Base-by-base conservation (phyloP, 1,140 invertebrate genomes). In the Linepithema humile region DNA sequence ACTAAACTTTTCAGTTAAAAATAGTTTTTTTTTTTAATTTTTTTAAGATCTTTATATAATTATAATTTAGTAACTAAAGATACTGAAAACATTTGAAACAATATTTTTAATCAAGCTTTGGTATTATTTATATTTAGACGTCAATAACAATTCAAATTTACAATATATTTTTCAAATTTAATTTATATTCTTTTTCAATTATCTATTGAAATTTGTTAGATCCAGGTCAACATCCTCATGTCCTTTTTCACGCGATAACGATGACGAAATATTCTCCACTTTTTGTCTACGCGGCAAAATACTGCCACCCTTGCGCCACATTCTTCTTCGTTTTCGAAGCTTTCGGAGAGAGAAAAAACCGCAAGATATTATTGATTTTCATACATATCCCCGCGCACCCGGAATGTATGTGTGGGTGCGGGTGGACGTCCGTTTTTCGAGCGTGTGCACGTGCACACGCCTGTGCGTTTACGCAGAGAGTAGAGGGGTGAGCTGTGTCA, bases 281-380 rank as follows among this genome's bases (percentile, higher is more conserved):
- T 69, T 72, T 88, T 88, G 67, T 89, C 77, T 88, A 69, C 59
- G 29, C 20, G 29, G 20, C 29, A 29, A 73, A 69, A 59, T 60
- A 72, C 70, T 59, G 67, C 65, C 86, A 50, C 67, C 60, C 50
- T 70, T 23, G 35, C 73, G 38, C 38, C 23, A 74, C 74, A 60
- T 85, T 87, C 75, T 89, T 89, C 88, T 77, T 80, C 82, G 83
- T 89, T 92, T 91, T 92, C 86, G 86, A 84, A 62, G 89, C 84
- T 90, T 89, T 89, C 86, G 87, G 91, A 93, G n/a, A n/a, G n/a
- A n/a, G n/a, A n/a, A n/a, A n/a, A n/a, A 94, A 94, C 91, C 91
- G 85, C 91, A 92, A 94, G 94, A 94, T 93, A 93, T 94, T 94
- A 94, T 94, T 94, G 94, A 94, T 94, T 94, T 94, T 94, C 92